A percentile compares a stretch with the other conserved stretches of the same genome.
phyloP scores from a whole-genome alignment of 92 coral and sea anemone genomes.

The Paragorgia papillata region DNA sequence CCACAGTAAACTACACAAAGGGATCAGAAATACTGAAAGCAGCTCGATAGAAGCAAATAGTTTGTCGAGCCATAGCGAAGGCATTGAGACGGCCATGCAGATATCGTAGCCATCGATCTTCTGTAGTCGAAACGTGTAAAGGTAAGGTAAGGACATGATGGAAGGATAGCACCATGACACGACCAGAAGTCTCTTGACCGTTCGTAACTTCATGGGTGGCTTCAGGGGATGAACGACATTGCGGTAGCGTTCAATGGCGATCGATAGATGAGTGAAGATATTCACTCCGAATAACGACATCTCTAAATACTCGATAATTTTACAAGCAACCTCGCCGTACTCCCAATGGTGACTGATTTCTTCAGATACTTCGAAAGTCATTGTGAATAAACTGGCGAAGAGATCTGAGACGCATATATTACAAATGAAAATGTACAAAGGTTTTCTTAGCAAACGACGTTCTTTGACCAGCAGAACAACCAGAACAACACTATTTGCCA shows the following conservation, averaged over 20 bases:
- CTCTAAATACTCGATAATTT: slow-evolving; percentile 24
- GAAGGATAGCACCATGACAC: slow-evolving; percentile 28
- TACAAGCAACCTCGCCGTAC: slow-evolving; percentile 21
- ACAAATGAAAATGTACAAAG: slow-evolving; percentile 17
- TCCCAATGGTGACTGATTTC: slow-evolving; percentile 19
- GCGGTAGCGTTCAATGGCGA: slow-evolving; percentile 32
- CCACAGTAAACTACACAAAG: neutral
- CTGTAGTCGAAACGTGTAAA: neutral
- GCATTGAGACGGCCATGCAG: slow-evolving; percentile 6
- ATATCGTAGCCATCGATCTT: neutral
- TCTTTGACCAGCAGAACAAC: neutral
- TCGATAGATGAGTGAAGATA: slow-evolving; percentile 35
- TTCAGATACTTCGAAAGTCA: slow-evolving; percentile 35
- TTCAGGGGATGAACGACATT: slow-evolving; percentile 36
- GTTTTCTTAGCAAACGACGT: slow-evolving; percentile 20
- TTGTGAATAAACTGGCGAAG: slow-evolving; percentile 16
- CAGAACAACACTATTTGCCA: slow-evolving; percentile 1
- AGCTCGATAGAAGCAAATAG: slow-evolving; percentile 9
- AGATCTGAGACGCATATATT: slow-evolving; percentile 29
- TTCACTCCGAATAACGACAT: slow-evolving; percentile 38
- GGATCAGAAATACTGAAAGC: slow-evolving; percentile 6
- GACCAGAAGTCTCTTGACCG: slow-evolving; percentile 6
- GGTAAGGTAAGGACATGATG: slow-evolving; percentile 10
- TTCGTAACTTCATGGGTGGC: slow-evolving; percentile 29
- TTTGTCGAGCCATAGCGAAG: slow-evolving; percentile 26